Evolutionary conservation across 2,888 invertebrate species (phyloP), one percentile per base, ranked within the genome.

Genomic region (Podabrus alpinus): DNA sequence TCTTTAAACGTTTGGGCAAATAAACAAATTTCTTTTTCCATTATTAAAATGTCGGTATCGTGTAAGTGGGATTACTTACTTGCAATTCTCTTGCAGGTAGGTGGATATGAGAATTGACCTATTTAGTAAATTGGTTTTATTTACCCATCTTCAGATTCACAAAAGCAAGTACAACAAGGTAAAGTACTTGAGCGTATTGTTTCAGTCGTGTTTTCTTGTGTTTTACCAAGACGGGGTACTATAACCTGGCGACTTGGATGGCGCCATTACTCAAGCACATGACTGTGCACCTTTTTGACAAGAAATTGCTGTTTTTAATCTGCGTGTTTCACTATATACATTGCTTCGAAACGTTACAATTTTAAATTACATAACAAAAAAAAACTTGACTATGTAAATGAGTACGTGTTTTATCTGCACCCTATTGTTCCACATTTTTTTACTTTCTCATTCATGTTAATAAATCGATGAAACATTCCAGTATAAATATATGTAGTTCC

Each of bases 231-330:
- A 78, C 79, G 70, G 68, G 69, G 66, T 72, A 15, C 68, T 68
- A 69, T 66, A 76, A 75, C 69, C 78, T 76, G 76, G 69, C 74
- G 75, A 72, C 66, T 68, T 74, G 62, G 71, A 74, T 80, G 79
- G 80, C 80, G 80, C 80, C 80, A 78, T 74, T 74, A 68, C 70
- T 78, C 78, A 73, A 80, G 80, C 75, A 78, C 77, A 79, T 80
- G 80, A 79, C 77, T 69, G 21, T 60, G 79, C 79, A 77, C 15
- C 17, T 72, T 72, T 68, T 45, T 19, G 25, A 25, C 59, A 68
- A 72, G 15, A 59, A 59, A 21, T 66, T 25, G 66, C 66, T 24
- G 66, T 66, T 24, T 66, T 66, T 66, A 66, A 66, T 15, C 15
- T 15, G 24, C 45, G 45, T 45, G 45, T 45, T 45, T 66, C 15